Percentiles rank a stretch among this genome's conserved stretches.
phyloP scores from a whole-genome alignment of 2,797 vertebrate genomes.

The Rallus crepitans region DNA sequence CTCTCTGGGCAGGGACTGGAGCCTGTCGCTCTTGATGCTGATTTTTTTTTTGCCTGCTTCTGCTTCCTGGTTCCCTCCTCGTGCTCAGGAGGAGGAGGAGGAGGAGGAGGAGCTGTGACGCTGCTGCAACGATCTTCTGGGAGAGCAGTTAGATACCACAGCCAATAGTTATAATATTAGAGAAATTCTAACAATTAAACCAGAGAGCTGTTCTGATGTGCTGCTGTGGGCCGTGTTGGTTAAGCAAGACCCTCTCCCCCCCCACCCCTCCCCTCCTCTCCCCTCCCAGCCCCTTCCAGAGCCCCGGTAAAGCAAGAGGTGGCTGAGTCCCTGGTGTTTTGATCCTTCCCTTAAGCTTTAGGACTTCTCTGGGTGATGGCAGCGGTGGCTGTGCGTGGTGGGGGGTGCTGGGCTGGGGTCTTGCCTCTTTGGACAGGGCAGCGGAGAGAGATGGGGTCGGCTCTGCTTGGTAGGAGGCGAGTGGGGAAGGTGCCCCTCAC shows the following conservation, averaged over 20 bases:
- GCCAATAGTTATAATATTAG: rapidly evolving
- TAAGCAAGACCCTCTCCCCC: no score
- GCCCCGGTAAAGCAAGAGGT: rapidly evolving
- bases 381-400: rapidly evolving
- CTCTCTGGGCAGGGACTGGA: rapidly evolving
- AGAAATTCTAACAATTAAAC: not conserved
- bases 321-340: rapidly evolving
- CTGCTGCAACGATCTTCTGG: no score
- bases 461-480: rapidly evolving
- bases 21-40: no score
- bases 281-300: not conserved
- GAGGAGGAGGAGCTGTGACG: not conserved
- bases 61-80: not conserved
- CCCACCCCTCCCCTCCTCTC: no score
- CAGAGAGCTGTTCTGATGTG: rapidly evolving
- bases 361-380: rapidly evolving
- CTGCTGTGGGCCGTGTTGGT: rapidly evolving
- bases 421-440: rapidly evolving
- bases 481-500: not conserved
- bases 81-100: not conserved
- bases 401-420: rapidly evolving
- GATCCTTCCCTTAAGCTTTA: not conserved
- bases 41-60: not conserved
- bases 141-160: rapidly evolving
- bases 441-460: not conserved